Base-by-base conservation (phyloP, 1,140 invertebrate genomes). In the Brachionus angularis region DNA sequence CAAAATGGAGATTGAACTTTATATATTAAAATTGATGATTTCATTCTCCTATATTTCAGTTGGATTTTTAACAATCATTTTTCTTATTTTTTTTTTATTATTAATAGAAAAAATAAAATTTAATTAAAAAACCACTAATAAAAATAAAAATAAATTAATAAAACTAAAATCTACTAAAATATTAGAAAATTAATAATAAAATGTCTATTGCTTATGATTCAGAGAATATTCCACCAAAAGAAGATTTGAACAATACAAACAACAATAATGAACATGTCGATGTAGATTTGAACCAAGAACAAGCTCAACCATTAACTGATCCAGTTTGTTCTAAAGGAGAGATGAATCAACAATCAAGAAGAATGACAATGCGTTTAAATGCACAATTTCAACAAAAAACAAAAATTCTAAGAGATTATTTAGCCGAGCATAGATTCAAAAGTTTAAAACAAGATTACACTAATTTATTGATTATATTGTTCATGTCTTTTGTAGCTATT, bases 21-120 rank as follows among this genome's bases (percentile, higher is more conserved):
- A 58, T 58, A 58, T 39, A 58, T 58, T 58, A 58, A 58, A 34
- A 39, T 23, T 58, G n/a, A n/a, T n/a, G n/a, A n/a, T n/a, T n/a
- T n/a, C n/a, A n/a, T n/a, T n/a, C n/a, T n/a, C n/a, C n/a, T n/a
- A n/a, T n/a, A n/a, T n/a, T n/a, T n/a, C n/a, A n/a, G n/a, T n/a
- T n/a, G n/a, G n/a, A n/a, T n/a, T n/a, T n/a, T n/a, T n/a, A n/a
- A n/a, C n/a, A n/a, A n/a, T n/a, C n/a, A n/a, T n/a, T n/a, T n/a
- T n/a, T n/a, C n/a, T n/a, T n/a, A n/a, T n/a, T n/a, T n/a, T n/a
- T n/a, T n/a, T n/a, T n/a, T n/a, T n/a, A n/a, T n/a, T n/a, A n/a
- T n/a, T n/a, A n/a, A n/a, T n/a, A n/a, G n/a, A n/a, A n/a, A n/a
- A n/a, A n/a, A n/a, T n/a, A n/a, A n/a, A n/a, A n/a, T n/a, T n/a